Conservation (phyloP, 2,797 vertebrate genomes). For the Melanotaenia trifasciata region DNA sequence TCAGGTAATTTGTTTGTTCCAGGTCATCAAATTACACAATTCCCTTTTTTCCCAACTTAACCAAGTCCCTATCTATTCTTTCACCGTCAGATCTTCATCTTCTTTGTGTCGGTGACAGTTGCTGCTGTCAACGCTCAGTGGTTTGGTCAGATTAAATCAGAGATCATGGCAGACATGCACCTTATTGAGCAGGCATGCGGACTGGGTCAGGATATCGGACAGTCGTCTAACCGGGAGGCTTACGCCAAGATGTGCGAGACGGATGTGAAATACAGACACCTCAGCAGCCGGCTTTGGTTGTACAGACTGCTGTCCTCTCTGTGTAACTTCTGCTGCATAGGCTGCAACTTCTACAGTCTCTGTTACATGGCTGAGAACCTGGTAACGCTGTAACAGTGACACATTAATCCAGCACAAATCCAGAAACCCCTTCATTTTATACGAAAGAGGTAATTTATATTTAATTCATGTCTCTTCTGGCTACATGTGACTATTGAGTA, state of each 20-base stretch:
- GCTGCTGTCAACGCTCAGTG: slow-evolving; percentile 87
- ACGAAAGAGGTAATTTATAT: slow-evolving; percentile 38
- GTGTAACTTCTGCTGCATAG: slow-evolving; percentile 87
- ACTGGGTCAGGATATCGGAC: slow-evolving; percentile 83
- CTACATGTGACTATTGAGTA: not conserved
- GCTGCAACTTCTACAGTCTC: slow-evolving; percentile 86
- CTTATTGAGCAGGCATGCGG: slow-evolving; percentile 81
- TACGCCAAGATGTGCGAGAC: slow-evolving; percentile 78
- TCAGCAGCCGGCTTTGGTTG: slow-evolving; percentile 78
- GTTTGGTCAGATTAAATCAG: slow-evolving; percentile 85
- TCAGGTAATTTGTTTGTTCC: slow-evolving; percentile 75
- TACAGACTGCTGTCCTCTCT: slow-evolving; percentile 84
- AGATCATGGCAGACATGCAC: slow-evolving; percentile 86
- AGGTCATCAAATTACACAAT: not conserved
- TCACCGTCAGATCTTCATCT: slow-evolving; percentile 80
- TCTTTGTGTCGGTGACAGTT: slow-evolving; percentile 84
- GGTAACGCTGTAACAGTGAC: slow-evolving; percentile 63
- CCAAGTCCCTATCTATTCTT: not conserved
- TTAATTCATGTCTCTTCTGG: not conserved
- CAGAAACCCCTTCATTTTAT: slow-evolving; percentile 12
- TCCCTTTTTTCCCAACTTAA: not conserved
- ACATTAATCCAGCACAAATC: not conserved
- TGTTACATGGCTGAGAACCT: slow-evolving; percentile 85
- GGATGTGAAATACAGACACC: slow-evolving; percentile 77
- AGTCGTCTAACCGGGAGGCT: slow-evolving; percentile 80